Evolutionary conservation across 2,888 invertebrate species (phyloP).

Genomic region (Drosophila yooni): DNA sequence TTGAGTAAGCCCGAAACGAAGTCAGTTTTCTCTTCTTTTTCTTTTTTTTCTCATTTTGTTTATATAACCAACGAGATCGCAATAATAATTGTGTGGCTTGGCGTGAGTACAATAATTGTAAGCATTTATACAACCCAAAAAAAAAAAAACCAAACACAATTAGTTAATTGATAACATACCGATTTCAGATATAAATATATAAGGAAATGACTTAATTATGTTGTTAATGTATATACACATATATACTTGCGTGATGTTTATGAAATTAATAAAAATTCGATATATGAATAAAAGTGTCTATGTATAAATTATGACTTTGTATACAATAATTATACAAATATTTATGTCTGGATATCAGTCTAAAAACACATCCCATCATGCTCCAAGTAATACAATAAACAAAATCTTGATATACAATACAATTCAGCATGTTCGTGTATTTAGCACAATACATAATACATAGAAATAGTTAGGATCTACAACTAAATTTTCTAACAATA

Average conservation of each 20-base stretch:
- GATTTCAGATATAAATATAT: slow-evolving; percentile 25
- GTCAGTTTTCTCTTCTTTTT: slow-evolving; percentile 5
- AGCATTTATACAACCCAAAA: slow-evolving; percentile 58
- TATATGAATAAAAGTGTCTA: slow-evolving; percentile 11
- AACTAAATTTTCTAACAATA: slow-evolving; percentile 30
- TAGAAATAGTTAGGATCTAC: slow-evolving; percentile 32
- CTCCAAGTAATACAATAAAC: background rate
- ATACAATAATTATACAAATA: background rate
- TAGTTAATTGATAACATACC: slow-evolving; percentile 39
- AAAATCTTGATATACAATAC: slow-evolving; percentile 10
- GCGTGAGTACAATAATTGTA: slow-evolving; percentile 61
- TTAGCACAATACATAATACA: slow-evolving; percentile 11
- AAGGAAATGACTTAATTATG: slow-evolving; percentile 29
- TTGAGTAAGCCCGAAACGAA: slow-evolving; percentile 8
- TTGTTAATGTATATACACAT: slow-evolving; percentile 45
- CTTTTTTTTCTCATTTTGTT: background rate
- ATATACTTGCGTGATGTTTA: slow-evolving; percentile 59
- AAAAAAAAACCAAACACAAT: slow-evolving; percentile 35
- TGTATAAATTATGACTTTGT: background rate
- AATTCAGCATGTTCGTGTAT: slow-evolving; percentile 46
- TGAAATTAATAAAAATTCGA: slow-evolving; percentile 59
- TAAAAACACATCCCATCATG: background rate
- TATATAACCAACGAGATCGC: slow-evolving; percentile 29
- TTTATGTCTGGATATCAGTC: background rate
- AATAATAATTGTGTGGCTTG: slow-evolving; percentile 24